Conservation (phyloP, 2,113 vertebrate genomes). For the Pongo abelii region DNA sequence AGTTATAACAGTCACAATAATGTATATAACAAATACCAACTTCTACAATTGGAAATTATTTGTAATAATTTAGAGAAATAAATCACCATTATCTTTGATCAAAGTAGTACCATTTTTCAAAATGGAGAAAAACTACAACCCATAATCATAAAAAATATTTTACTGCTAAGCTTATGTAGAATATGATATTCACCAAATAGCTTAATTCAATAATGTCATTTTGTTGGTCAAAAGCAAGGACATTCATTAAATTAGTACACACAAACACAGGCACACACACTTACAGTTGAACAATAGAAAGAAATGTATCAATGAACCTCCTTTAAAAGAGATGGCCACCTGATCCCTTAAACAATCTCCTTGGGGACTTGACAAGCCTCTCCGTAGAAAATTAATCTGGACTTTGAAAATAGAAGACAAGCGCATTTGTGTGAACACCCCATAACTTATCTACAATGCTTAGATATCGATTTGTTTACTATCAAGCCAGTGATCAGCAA, state of each 20-base stretch:
- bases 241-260: not conserved
- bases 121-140: not conserved
- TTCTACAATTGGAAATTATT: not conserved
- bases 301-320: not conserved
- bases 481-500: not conserved
- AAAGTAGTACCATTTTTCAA: not conserved
- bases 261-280: not conserved
- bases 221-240: not conserved
- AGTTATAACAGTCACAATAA: not conserved
- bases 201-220: not conserved
- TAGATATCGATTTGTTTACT: not conserved
- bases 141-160: not conserved
- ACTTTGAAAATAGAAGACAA: not conserved
- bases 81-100: not conserved
- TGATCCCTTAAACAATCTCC: not conserved
- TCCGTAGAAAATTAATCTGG: slow-evolving; percentile 5
- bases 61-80: not conserved
- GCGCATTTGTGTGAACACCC: not conserved
- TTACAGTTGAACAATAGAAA: not conserved
- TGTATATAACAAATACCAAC: not conserved
- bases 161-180: not conserved
- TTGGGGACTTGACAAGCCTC: not conserved
- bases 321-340: not conserved
- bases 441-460: not conserved
- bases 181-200: not conserved